phyloP scores from a whole-genome alignment of 2,797 vertebrate genomes.

The Bovichtus diacanthus region DNA sequence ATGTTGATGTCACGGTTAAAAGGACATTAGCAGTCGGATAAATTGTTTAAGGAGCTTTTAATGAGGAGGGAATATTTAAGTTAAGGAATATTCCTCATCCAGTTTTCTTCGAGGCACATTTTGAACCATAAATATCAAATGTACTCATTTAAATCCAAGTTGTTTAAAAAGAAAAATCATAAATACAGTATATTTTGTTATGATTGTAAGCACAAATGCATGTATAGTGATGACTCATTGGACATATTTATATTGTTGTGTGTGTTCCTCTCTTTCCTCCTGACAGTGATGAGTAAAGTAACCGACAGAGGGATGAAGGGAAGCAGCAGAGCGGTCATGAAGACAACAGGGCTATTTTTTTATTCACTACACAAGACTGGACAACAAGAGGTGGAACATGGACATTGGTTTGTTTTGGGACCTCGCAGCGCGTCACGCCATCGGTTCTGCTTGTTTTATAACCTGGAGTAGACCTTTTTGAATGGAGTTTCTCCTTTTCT shows the following conservation, averaged over 20 bases:
- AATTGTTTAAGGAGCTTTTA: not conserved
- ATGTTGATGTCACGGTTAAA: no score
- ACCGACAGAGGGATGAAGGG: conserved; percentile 64
- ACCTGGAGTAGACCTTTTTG: conserved; percentile 43
- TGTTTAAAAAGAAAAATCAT: not conserved
- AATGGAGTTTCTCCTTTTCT: conserved; percentile 14
- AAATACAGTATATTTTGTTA: not conserved
- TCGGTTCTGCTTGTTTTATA: conserved; percentile 50
- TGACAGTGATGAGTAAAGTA: conserved; percentile 74
- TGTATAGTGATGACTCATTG: not conserved
- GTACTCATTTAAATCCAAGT: not conserved
- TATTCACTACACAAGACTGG: conserved; percentile 39
- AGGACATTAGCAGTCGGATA: no score
- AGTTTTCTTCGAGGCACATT: not conserved
- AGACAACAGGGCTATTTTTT: conserved; percentile 58
- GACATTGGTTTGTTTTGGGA: conserved; percentile 35
- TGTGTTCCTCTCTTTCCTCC: conserved; percentile 34
- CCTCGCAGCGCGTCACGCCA: conserved; percentile 5
- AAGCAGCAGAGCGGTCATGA: conserved; percentile 55
- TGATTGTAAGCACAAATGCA: not conserved
- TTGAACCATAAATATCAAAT: not conserved
- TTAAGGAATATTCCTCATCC: not conserved
- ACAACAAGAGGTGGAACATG: conserved; percentile 31
- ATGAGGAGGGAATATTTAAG: not conserved
- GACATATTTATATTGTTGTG: conserved; percentile 16